Percentiles rank a stretch among this genome's conserved stretches.
phyloP scores from a whole-genome alignment of 2,797 vertebrate species.

The Acipenser transmontanus region DNA sequence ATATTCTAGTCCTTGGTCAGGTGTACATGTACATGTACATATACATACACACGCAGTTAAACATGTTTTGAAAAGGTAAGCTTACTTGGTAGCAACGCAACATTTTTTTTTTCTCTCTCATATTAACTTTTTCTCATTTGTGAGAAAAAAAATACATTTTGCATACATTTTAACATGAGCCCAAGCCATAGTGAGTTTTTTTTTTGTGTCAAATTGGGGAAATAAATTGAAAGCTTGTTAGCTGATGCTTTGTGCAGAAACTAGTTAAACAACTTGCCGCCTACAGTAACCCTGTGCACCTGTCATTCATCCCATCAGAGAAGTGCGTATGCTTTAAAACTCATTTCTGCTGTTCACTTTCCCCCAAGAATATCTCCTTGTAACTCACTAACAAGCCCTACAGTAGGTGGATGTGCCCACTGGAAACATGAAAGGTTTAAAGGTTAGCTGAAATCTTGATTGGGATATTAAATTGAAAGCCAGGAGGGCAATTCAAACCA shows the following conservation, averaged over 20 bases:
- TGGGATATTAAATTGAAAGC: neutral
- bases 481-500: neutral
- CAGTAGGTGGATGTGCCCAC: neutral
- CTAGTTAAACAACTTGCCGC: neutral
- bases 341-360: neutral
- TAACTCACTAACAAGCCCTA: neutral
- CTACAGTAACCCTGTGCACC: neutral
- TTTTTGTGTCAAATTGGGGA: too few species aligned
- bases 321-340: neutral
- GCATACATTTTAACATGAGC: too few species aligned
- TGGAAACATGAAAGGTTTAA: slow-evolving; percentile 1
- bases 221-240: too few species aligned
- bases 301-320: neutral
- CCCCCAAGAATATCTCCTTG: neutral
- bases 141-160: too few species aligned
- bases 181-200: too few species aligned
- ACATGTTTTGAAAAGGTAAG: too few species aligned
- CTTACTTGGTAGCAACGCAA: too few species aligned
- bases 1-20: too few species aligned
- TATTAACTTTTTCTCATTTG: too few species aligned
- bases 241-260: neutral
- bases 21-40: too few species aligned
- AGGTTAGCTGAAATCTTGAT: neutral
- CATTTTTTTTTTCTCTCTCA: too few species aligned
- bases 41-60: too few species aligned